Conservation (phyloP, 2,888 invertebrate genomes). For the Mythimna ferrago region DNA sequence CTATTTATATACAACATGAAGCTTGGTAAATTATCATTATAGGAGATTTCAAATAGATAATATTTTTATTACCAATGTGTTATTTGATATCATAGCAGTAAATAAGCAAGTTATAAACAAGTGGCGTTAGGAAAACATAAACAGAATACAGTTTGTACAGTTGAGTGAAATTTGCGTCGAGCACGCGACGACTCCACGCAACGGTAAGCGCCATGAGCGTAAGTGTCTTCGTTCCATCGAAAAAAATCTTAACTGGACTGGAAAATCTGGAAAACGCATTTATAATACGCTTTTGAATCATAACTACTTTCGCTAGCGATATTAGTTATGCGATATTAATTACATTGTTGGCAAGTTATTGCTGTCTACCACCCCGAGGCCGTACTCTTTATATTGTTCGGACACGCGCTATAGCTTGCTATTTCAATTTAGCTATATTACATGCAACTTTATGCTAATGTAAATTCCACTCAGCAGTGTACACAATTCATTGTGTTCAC, state of each 20-base stretch:
- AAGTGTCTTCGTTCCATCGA: slow-evolving; percentile 78
- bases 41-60: background rate
- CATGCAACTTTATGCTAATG: slow-evolving; percentile 58
- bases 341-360: slow-evolving; percentile 71
- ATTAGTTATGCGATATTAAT: slow-evolving; percentile 80
- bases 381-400: slow-evolving; percentile 50
- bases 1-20: too few relatives aligned
- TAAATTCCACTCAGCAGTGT: slow-evolving; percentile 41
- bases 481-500: slow-evolving; percentile 36
- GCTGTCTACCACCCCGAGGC: slow-evolving; percentile 57
- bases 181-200: slow-evolving; percentile 85
- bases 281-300: slow-evolving; percentile 81
- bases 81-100: slow-evolving; percentile 10
- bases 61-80: slow-evolving; percentile 1
- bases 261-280: slow-evolving; percentile 84
- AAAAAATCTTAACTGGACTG: slow-evolving; percentile 79
- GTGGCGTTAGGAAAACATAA: slow-evolving; percentile 63
- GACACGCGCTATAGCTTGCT: slow-evolving; percentile 61
- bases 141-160: slow-evolving; percentile 50
- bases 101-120: slow-evolving; percentile 30
- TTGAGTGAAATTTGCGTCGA: slow-evolving; percentile 80
- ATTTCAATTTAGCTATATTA: slow-evolving; percentile 43
- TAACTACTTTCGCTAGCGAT: slow-evolving; percentile 84
- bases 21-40: background rate
- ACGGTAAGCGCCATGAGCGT: slow-evolving; percentile 79